Evolutionary conservation across 2,888 invertebrate genomes (phyloP).

Genomic region (Periphyllus acericola): DNA sequence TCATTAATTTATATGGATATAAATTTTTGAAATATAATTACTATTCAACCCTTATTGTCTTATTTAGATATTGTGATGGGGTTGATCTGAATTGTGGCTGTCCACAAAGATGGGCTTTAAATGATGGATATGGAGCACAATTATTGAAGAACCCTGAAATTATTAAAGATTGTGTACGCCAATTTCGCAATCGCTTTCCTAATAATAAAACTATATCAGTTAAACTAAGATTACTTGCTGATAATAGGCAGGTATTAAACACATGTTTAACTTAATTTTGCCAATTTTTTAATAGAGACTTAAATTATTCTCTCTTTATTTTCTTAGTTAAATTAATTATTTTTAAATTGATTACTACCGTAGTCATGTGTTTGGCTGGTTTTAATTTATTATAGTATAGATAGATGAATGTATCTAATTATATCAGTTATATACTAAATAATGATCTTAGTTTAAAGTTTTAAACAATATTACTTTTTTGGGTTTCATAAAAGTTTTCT

Average conservation of each 20-base stretch:
- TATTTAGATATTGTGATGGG: conserved; percentile 81
- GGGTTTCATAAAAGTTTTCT: too few relatives aligned
- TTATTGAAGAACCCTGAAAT: conserved; percentile 84
- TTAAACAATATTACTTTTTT: too few relatives aligned
- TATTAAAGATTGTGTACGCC: conserved; percentile 82
- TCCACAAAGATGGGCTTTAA: conserved; percentile 94
- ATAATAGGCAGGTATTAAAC: conserved; percentile 67
- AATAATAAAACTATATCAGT: conserved; percentile 81
- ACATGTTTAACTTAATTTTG: background rate
- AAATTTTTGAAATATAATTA: background rate
- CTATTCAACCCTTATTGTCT: conserved; percentile 60
- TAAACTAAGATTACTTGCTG: conserved; percentile 86
- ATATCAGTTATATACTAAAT: too few relatives aligned
- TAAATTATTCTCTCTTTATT: background rate
- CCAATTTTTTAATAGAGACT: background rate
- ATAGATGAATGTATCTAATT: too few relatives aligned
- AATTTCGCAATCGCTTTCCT: conserved; percentile 78
- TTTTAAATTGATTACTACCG: too few relatives aligned
- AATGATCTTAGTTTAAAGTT: too few relatives aligned
- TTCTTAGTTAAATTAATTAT: background rate
- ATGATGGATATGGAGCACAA: conserved; percentile 88
- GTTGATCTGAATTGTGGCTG: conserved; percentile 98
- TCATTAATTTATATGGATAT: conserved; percentile 20
- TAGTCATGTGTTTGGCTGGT: background rate
- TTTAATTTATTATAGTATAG: background rate